Percentiles rank a stretch among this genome's conserved stretches.
These are phyloP conservation scores for Nerophis lumbriciformis DNA, from an alignment of 2,113 vertebrate species.

Conservation along the genomic window DNA sequence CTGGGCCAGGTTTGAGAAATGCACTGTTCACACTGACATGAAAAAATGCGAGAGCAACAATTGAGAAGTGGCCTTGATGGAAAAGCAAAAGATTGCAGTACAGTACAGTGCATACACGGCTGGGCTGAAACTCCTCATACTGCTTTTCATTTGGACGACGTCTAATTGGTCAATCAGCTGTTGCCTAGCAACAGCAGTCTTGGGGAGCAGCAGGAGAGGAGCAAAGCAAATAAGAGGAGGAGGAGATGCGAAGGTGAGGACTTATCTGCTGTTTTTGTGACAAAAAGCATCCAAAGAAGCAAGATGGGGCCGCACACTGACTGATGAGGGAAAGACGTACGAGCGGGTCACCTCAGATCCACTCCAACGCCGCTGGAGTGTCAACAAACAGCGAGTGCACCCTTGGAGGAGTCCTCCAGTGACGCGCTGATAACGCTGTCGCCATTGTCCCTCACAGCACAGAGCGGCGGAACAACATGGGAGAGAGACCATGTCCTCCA, in stretches of 20 bases:
- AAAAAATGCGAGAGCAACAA: too few species aligned
- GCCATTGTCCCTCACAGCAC: slow-evolving; percentile 17
- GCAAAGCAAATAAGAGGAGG: slow-evolving; percentile 27
- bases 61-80: too few species aligned
- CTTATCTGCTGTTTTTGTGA: neutral
- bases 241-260: slow-evolving; percentile 5
- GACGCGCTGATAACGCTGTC: slow-evolving; percentile 43
- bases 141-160: slow-evolving; percentile 63
- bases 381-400: slow-evolving; percentile 48
- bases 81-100: neutral
- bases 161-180: slow-evolving; percentile 74
- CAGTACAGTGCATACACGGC: neutral
- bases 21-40: too few species aligned
- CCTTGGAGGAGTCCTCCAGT: slow-evolving; percentile 25
- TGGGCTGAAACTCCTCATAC: slow-evolving; percentile 46
- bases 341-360: slow-evolving; percentile 42
- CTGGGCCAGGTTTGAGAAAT: too few species aligned
- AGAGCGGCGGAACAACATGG: slow-evolving; percentile 23
- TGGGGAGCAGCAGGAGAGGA: slow-evolving; percentile 26
- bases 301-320: neutral
- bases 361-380: slow-evolving; percentile 42
- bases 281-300: neutral
- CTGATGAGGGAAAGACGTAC: slow-evolving; percentile 20
- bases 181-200: slow-evolving; percentile 69
- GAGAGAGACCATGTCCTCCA: slow-evolving; percentile 37